Conservation (phyloP, 2,888 invertebrate species). For the Neoscelio sp. region DNA sequence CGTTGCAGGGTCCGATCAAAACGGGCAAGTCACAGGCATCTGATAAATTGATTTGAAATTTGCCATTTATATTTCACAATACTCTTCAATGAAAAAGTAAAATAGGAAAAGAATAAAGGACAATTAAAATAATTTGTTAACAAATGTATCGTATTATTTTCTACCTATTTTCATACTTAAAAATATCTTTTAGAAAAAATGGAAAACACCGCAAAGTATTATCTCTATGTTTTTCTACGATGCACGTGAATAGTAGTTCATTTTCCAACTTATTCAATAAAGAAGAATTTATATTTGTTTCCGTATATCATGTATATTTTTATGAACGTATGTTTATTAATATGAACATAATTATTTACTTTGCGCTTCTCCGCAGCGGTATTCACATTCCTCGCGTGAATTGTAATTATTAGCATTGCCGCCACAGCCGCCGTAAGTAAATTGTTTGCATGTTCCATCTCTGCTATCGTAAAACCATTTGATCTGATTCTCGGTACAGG, state of each 20-base stretch:
- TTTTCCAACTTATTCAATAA: too few relatives aligned
- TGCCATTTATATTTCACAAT: too few relatives aligned
- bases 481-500: constrained; percentile 85
- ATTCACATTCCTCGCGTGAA: constrained; percentile 88
- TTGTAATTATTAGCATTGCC: constrained; percentile 93
- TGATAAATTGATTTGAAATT: constrained; percentile 75
- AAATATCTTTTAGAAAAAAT: too few relatives aligned
- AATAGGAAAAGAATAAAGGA: too few relatives aligned
- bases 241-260: too few relatives aligned
- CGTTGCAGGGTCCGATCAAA: constrained; percentile 88
- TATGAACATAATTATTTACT: constrained; percentile 80
- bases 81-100: too few relatives aligned
- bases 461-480: constrained; percentile 90
- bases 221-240: too few relatives aligned
- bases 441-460: constrained; percentile 90
- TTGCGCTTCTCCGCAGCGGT: constrained; percentile 87
- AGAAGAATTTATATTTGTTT: too few relatives aligned
- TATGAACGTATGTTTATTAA: constrained; percentile 9
- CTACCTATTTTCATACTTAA: too few relatives aligned
- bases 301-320: not conserved
- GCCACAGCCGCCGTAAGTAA: constrained; percentile 92
- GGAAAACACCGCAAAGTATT: too few relatives aligned
- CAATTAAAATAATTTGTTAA: too few relatives aligned
- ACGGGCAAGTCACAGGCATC: constrained; percentile 89
- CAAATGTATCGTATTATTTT: too few relatives aligned